Conservation (phyloP, 2,113 vertebrate species). For the Trachemys scripta region DNA sequence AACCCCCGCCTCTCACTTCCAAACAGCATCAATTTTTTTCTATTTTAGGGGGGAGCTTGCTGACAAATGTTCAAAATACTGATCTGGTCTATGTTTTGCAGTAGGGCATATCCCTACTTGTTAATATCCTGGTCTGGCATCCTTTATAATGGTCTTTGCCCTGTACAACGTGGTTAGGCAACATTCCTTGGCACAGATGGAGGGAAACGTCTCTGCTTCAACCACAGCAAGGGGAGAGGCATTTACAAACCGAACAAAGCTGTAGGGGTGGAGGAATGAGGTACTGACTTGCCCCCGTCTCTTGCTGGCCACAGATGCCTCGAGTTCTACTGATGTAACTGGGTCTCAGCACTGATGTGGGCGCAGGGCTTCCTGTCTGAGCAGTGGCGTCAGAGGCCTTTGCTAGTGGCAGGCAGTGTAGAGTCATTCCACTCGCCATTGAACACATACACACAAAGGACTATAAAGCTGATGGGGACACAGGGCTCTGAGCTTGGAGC, state of each 20-base stretch:
- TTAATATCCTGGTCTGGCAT: accelerated
- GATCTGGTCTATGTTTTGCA: neutral
- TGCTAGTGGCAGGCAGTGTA: slow-evolving; percentile 4
- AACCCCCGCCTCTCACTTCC: neutral
- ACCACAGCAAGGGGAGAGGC: neutral
- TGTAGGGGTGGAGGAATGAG: neutral
- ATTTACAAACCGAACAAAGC: neutral
- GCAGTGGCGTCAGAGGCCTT: neutral
- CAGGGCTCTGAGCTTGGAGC: neutral
- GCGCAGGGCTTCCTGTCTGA: slow-evolving; percentile 39
- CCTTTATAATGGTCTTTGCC: neutral
- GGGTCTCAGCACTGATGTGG: neutral
- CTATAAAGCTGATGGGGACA: accelerated
- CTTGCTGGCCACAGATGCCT: accelerated
- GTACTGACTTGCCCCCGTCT: accelerated
- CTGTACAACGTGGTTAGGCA: neutral
- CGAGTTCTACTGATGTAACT: neutral
- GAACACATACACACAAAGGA: neutral
- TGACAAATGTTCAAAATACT: neutral
- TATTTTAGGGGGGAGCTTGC: neutral
- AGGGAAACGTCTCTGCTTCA: neutral
- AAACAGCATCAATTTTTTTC: neutral
- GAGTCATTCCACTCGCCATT: neutral
- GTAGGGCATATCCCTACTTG: neutral
- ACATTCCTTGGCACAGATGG: accelerated